Evolutionary conservation across 2,113 vertebrate species (phyloP).

Genomic region (Cavia porcellus): DNA sequence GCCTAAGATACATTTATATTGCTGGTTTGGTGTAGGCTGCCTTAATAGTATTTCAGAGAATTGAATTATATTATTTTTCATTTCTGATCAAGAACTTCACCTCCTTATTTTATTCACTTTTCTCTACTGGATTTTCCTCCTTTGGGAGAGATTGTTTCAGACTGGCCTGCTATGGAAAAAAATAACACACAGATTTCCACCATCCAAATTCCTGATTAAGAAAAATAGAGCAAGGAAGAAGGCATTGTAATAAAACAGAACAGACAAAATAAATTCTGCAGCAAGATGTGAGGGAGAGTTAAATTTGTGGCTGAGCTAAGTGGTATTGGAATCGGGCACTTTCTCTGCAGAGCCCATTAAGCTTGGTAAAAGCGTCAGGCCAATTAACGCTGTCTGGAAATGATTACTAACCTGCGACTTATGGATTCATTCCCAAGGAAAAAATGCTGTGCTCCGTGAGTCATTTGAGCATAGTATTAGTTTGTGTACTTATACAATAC

Average conservation of each 20-base stretch:
- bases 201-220: slow-evolving; percentile 18
- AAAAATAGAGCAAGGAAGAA: slow-evolving; percentile 51
- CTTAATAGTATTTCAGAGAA: background rate
- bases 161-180: background rate
- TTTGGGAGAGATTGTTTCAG: slow-evolving; percentile 47
- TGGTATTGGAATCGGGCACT: background rate
- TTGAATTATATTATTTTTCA: background rate
- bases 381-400: slow-evolving; percentile 61
- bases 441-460: slow-evolving; percentile 40
- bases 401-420: slow-evolving; percentile 42
- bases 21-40: background rate
- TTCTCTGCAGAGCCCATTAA: background rate
- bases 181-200: background rate
- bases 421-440: background rate
- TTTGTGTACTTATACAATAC: background rate
- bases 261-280: slow-evolving; percentile 15
- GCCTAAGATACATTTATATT: background rate
- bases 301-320: slow-evolving; percentile 33
- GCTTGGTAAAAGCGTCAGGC: background rate
- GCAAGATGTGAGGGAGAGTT: background rate
- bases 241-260: slow-evolving; percentile 13
- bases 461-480: background rate
- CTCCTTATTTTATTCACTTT: background rate
- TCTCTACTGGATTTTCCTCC: background rate
- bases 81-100: background rate